A percentile compares a stretch with the other conserved stretches of the same genome.
phyloP scores from a whole-genome alignment of 2,113 vertebrate species.

The Ancistrus triradiatus region DNA sequence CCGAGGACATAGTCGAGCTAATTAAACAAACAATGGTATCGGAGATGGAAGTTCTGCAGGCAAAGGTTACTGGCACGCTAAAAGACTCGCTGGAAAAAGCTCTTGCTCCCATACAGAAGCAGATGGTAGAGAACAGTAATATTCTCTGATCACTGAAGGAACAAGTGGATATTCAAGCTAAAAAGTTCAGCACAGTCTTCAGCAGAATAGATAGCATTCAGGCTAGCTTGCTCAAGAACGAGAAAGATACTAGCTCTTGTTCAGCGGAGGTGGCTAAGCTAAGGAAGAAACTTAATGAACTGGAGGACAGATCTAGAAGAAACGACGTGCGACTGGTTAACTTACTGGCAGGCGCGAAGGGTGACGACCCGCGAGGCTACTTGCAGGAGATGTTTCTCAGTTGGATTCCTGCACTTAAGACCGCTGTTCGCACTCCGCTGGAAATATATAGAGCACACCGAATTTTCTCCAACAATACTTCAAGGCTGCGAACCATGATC shows the following conservation, averaged over 20 bases:
- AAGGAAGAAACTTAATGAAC: neutral
- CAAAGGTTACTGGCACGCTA: too few relatives aligned
- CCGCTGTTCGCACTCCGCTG: neutral
- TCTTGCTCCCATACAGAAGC: too few relatives aligned
- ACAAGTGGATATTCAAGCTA: neutral
- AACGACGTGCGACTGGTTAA: constrained; percentile 18
- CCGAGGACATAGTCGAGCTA: too few relatives aligned
- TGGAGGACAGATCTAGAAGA: constrained; percentile 8
- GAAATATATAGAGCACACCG: constrained; percentile 10
- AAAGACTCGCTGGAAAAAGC: too few relatives aligned
- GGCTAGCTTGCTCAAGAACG: neutral
- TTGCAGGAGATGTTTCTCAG: constrained; percentile 7
- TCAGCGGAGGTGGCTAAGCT: neutral
- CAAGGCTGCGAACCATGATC: constrained; percentile 7
- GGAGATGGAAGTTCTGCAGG: too few relatives aligned
- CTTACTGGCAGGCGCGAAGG: constrained; percentile 7
- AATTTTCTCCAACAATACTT: constrained; percentile 8
- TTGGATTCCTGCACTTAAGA: neutral
- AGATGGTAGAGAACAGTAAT: constrained; percentile 3
- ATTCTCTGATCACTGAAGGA: constrained; percentile 2
- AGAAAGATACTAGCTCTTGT: too few relatives aligned
- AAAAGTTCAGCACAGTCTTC: neutral
- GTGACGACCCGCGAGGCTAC: neutral
- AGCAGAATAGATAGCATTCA: neutral
- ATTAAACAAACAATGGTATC: too few relatives aligned